Conservation (phyloP, 2,113 vertebrate genomes). For the Cygnus buccinator region DNA sequence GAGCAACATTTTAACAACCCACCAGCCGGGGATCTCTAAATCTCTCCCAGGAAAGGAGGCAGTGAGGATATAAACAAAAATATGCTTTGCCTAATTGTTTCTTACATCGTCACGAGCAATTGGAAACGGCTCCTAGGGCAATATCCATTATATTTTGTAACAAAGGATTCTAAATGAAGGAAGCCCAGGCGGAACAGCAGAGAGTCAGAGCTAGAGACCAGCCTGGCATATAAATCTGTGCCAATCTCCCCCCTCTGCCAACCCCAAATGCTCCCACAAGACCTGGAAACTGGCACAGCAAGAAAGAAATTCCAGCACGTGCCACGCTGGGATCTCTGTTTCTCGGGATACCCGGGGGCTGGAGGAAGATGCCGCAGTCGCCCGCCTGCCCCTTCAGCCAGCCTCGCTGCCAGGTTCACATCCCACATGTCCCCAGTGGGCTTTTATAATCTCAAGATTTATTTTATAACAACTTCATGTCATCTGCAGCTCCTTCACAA, state of each 20-base stretch:
- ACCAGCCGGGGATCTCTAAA: slow-evolving; percentile 42
- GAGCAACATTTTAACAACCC: slow-evolving; percentile 34
- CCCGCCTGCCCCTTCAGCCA: fast-evolving
- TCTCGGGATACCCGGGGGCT: not conserved
- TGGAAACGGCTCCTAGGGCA: slow-evolving; percentile 63
- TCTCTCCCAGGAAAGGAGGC: slow-evolving; percentile 56
- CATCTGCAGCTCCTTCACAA: not conserved
- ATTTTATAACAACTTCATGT: not conserved
- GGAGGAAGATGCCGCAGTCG: not conserved
- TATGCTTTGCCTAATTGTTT: slow-evolving; percentile 75
- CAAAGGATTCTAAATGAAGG: slow-evolving; percentile 64
- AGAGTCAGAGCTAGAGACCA: slow-evolving; percentile 34
- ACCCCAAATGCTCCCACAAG: slow-evolving; percentile 27
- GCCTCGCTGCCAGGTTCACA: not conserved
- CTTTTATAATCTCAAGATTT: not conserved
- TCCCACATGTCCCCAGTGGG: not conserved
- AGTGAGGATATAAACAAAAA: slow-evolving; percentile 69
- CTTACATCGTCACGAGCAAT: slow-evolving; percentile 42
- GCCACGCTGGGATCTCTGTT: fast-evolving
- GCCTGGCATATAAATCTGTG: slow-evolving; percentile 48
- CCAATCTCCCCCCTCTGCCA: not conserved
- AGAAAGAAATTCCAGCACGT: slow-evolving; percentile 54
- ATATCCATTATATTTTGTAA: slow-evolving; percentile 62
- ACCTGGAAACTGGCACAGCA: not conserved
- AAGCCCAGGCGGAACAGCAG: slow-evolving; percentile 36